A percentile compares a stretch with the other conserved stretches of the same genome.
phyloP scores from a whole-genome alignment of 2,888 invertebrate species.

The Pseudolycoriella hygida region DNA sequence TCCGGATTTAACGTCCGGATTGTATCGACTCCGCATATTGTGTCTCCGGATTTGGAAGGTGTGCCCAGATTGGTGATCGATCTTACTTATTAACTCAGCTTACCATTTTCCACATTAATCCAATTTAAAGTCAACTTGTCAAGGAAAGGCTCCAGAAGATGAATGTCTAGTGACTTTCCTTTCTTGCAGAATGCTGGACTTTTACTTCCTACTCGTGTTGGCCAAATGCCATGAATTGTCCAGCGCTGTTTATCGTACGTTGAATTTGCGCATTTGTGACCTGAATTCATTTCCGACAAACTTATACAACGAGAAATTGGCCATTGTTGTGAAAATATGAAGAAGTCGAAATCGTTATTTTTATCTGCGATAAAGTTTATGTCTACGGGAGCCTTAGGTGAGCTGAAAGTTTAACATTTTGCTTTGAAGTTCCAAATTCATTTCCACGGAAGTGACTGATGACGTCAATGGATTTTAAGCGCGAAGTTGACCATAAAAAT shows the following conservation, averaged over 20 bases:
- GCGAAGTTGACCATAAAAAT: too few relatives aligned
- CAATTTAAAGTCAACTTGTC: constrained; percentile 35
- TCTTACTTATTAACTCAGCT: too few relatives aligned
- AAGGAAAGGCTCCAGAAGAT: constrained; percentile 35
- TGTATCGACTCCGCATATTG: too few relatives aligned
- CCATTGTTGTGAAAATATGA: constrained; percentile 6
- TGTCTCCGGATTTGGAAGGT: too few relatives aligned
- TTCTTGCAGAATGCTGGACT: constrained; percentile 58
- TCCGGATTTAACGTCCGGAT: too few relatives aligned
- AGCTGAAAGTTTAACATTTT: too few relatives aligned
- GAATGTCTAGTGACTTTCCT: constrained; percentile 37
- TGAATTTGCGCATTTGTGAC: constrained; percentile 40
- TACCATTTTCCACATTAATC: constrained; percentile 41
- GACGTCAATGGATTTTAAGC: too few relatives aligned
- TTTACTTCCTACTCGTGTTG: constrained; percentile 38
- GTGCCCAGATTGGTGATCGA: too few relatives aligned
- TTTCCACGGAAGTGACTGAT: too few relatives aligned
- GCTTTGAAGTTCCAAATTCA: too few relatives aligned
- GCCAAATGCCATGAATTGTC: constrained; percentile 63
- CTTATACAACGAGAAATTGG: neutral
- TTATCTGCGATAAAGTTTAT: neutral
- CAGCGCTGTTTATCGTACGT: constrained; percentile 31
- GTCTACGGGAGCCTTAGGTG: too few relatives aligned
- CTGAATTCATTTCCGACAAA: constrained; percentile 24
- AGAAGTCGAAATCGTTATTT: neutral